These are phyloP conservation scores for Podabrus alpinus DNA, from an alignment of 2,888 invertebrate species.

Conservation along the genomic window DNA sequence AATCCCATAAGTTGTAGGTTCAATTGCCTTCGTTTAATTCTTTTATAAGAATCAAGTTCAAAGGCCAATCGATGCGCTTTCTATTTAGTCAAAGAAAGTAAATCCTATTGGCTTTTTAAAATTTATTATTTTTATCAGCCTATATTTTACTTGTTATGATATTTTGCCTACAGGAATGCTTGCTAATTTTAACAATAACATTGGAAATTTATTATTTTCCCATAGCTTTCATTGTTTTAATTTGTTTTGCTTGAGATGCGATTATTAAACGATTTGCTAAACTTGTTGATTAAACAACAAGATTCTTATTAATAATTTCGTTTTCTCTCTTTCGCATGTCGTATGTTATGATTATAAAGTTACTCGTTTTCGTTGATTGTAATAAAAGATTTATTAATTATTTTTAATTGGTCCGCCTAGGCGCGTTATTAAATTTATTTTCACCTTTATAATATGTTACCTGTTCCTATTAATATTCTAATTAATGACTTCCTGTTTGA, in stretches of 20 bases:
- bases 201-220: neutral
- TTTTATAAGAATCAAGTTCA: slow-evolving; percentile 7
- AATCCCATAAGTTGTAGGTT: neutral
- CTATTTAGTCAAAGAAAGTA: slow-evolving; percentile 8
- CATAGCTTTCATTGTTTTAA: slow-evolving; percentile 2
- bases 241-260: neutral
- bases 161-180: neutral
- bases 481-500: neutral
- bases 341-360: neutral
- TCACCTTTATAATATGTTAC: neutral
- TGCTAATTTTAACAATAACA: neutral
- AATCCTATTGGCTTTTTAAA: neutral
- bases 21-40: slow-evolving; percentile 4
- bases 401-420: neutral
- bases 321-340: neutral
- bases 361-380: neutral
- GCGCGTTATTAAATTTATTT: neutral
- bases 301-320: neutral
- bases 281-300: neutral
- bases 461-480: neutral
- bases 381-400: neutral
- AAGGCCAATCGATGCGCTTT: slow-evolving; percentile 5
- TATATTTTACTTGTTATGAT: neutral
- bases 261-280: neutral
- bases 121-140: neutral